Evolutionary conservation across 92 coral and sea anemone genomes (phyloP).

Genomic region (Plumapathes pennacea): DNA sequence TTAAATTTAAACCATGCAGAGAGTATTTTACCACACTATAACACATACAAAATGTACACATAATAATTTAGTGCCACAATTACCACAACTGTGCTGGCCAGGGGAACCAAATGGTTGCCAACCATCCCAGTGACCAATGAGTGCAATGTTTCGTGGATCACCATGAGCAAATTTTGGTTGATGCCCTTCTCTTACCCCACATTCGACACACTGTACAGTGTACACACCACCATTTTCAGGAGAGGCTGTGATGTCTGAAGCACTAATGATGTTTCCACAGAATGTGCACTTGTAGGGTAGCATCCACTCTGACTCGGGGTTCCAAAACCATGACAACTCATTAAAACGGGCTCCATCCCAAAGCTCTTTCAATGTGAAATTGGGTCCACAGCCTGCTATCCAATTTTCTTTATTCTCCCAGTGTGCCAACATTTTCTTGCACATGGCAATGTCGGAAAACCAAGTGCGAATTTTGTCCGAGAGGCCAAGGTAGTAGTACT

Average conservation of each 20-base stretch:
- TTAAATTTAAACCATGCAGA: too few species aligned
- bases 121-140: conserved; percentile 61
- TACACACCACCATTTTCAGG: conserved; percentile 19
- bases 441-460: conserved; percentile 41
- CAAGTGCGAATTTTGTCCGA: conserved; percentile 51
- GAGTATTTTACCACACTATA: not conserved
- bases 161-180: conserved; percentile 21
- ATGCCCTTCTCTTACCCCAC: conserved; percentile 17
- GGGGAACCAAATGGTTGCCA: conserved; percentile 61
- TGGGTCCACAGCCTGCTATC: conserved; percentile 28
- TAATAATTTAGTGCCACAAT: not conserved
- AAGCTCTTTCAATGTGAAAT: conserved; percentile 4
- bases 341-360: conserved; percentile 53
- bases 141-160: conserved; percentile 50
- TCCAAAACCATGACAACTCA: conserved; percentile 47
- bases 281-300: conserved; percentile 14
- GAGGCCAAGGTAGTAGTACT: conserved; percentile 59
- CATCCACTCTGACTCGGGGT: conserved; percentile 23
- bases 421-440: conserved; percentile 52
- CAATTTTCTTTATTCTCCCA: conserved; percentile 54
- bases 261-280: conserved; percentile 1
- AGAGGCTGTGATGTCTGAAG: conserved; percentile 1
- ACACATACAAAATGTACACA: not conserved
- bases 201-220: conserved; percentile 29
- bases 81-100: conserved; percentile 46